Percentiles rank a stretch among this genome's conserved stretches.
Evolutionary conservation across 2,797 vertebrate genomes (phyloP).

Genomic region (Characodon lateralis): DNA sequence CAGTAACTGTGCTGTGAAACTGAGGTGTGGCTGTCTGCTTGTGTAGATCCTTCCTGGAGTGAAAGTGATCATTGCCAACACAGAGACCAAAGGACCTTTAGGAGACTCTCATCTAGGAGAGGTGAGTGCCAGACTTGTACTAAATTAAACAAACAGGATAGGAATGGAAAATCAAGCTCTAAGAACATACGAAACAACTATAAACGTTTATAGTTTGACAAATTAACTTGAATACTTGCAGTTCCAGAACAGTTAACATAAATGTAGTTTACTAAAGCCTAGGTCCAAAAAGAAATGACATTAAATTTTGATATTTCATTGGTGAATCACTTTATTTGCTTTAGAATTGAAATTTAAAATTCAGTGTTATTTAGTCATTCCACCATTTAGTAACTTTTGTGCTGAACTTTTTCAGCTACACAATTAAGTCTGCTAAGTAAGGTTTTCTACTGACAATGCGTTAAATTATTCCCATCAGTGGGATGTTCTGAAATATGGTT

Average conservation of each 20-base stretch:
- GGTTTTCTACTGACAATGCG: no score
- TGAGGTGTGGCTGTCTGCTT: constrained; percentile 17
- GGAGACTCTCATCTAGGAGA: constrained; percentile 96
- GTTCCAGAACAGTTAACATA: background rate
- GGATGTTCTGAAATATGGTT: no score
- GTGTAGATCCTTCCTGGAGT: constrained; percentile 93
- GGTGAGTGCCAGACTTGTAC: constrained; percentile 71
- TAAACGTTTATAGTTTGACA: background rate
- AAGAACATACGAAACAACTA: background rate
- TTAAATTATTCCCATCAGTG: no score
- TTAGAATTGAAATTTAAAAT: no score
- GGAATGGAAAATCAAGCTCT: background rate
- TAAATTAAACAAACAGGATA: background rate
- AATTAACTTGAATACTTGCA: background rate
- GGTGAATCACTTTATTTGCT: no score
- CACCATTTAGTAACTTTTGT: no score
- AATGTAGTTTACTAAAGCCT: background rate
- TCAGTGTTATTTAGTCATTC: no score
- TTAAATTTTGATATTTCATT: no score
- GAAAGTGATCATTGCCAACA: constrained; percentile 97
- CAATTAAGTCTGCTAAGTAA: background rate
- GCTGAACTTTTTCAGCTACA: background rate
- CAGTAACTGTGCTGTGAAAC: background rate
- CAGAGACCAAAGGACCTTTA: constrained; percentile 94
- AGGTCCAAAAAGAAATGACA: no score